Conservation (phyloP, 2,888 invertebrate genomes). For the Steinernema scapterisci region DNA sequence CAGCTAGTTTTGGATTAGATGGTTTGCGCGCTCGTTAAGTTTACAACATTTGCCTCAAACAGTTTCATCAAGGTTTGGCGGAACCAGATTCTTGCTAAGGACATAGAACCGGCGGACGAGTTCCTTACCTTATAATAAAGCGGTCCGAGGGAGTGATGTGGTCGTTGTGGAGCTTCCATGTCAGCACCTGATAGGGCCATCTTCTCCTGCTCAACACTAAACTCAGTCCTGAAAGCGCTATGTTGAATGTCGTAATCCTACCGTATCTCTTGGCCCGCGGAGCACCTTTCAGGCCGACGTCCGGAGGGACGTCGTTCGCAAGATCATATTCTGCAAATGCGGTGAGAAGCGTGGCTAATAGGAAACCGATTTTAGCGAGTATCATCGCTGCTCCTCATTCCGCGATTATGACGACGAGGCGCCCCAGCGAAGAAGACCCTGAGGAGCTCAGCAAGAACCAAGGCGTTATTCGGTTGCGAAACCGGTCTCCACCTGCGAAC, state of each 20-base stretch:
- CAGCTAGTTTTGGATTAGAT: too few relatives aligned
- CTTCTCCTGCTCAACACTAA: constrained; percentile 41
- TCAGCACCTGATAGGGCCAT: constrained; percentile 39
- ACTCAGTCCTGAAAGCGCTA: neutral
- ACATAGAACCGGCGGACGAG: too few relatives aligned
- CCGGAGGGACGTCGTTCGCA: neutral
- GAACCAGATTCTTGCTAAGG: too few relatives aligned
- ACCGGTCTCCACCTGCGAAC: constrained; percentile 23
- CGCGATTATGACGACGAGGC: constrained; percentile 10
- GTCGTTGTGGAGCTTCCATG: constrained; percentile 40
- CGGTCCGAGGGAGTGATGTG: constrained; percentile 39
- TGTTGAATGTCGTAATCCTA: neutral
- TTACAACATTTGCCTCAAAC: too few relatives aligned
- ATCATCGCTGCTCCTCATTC: constrained; percentile 21
- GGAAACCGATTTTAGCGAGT: neutral
- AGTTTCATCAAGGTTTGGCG: too few relatives aligned
- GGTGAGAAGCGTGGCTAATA: neutral
- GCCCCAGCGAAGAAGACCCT: neutral
- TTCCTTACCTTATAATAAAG: constrained; percentile 47
- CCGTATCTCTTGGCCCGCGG: constrained; percentile 23
- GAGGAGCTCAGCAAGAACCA: neutral
- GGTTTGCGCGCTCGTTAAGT: too few relatives aligned
- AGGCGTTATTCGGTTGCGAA: constrained; percentile 12
- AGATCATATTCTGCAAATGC: constrained; percentile 15
- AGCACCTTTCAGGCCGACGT: neutral